Evolutionary conservation across 2,113 vertebrate species (phyloP).

Genomic region (Elgaria multicarinata): DNA sequence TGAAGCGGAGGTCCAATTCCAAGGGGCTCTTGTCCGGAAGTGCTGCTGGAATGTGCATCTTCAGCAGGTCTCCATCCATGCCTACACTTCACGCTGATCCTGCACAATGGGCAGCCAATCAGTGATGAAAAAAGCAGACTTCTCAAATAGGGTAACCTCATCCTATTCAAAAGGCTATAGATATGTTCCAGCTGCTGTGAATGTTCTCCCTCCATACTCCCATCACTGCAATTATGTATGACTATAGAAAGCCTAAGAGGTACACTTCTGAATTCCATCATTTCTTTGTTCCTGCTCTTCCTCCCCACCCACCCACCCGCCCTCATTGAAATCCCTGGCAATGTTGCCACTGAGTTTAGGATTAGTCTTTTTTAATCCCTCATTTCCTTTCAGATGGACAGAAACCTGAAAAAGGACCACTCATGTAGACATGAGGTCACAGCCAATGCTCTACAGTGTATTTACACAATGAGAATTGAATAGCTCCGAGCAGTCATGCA

Average conservation of each 20-base stretch:
- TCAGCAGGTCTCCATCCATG: too few relatives aligned
- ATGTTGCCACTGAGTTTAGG: constrained; percentile 46
- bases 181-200: neutral
- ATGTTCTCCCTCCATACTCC: too few relatives aligned
- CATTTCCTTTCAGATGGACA: constrained; percentile 64
- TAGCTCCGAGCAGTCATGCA: constrained; percentile 62
- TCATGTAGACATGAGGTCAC: constrained; percentile 65
- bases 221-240: neutral
- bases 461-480: constrained; percentile 60
- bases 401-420: constrained; percentile 61
- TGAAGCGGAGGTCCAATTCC: too few relatives aligned
- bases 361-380: constrained; percentile 66
- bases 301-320: too few relatives aligned
- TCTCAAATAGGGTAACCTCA: neutral
- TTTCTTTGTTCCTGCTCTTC: constrained; percentile 24
- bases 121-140: neutral
- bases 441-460: constrained; percentile 41
- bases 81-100: too few relatives aligned
- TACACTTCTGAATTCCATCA: neutral
- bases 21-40: too few relatives aligned
- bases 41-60: too few relatives aligned
- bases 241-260: neutral
- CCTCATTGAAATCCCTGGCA: constrained; percentile 38
- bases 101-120: neutral
- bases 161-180: neutral